phyloP scores from a whole-genome alignment of 2,797 vertebrate genomes.

The Semaprochilodus insignis region DNA sequence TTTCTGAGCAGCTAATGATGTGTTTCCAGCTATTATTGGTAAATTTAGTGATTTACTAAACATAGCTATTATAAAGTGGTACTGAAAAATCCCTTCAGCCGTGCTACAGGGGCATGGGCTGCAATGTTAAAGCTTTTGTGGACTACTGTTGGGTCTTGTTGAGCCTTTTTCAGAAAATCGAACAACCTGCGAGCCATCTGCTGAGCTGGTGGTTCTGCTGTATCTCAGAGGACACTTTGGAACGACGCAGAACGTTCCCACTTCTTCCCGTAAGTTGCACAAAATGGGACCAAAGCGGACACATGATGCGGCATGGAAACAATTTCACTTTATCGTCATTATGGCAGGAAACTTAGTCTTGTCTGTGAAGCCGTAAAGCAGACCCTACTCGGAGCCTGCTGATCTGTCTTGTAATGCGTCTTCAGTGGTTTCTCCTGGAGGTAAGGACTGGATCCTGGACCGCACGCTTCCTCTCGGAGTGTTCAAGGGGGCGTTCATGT shows the following conservation, averaged over 20 bases:
- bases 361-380: background rate
- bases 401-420: background rate
- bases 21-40: too few relatives aligned
- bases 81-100: too few relatives aligned
- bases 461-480: background rate
- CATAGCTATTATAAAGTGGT: too few relatives aligned
- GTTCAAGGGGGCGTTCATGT: background rate
- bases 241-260: background rate
- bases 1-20: too few relatives aligned
- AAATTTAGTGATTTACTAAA: too few relatives aligned
- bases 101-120: too few relatives aligned
- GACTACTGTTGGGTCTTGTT: too few relatives aligned
- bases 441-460: background rate
- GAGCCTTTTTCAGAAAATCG: too few relatives aligned
- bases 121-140: too few relatives aligned
- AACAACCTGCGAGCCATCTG: too few relatives aligned
- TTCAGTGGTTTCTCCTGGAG: conserved; percentile 4
- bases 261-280: background rate
- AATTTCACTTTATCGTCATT: conserved; percentile 14
- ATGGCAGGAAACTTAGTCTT: conserved; percentile 22
- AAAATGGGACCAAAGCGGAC: background rate
- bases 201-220: too few relatives aligned
- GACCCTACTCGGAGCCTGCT: background rate
- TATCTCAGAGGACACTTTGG: background rate
- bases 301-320: background rate